Evolutionary conservation across 2,797 vertebrate genomes (phyloP).

Genomic region (Poeciliopsis paucimaculata): DNA sequence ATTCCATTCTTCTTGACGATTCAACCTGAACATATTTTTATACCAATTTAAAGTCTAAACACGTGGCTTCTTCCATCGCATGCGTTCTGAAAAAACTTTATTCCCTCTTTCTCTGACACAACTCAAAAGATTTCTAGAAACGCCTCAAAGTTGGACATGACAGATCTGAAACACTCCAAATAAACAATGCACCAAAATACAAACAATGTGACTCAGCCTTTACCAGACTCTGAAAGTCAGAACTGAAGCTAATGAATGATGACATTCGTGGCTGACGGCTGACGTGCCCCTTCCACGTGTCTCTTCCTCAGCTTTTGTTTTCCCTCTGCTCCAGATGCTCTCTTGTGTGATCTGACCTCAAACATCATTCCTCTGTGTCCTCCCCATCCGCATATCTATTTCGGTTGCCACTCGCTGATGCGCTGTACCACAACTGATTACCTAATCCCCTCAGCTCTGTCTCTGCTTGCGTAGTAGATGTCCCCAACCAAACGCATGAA

Average conservation of each 20-base stretch:
- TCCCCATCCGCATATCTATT: constrained; percentile 63
- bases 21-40: background rate
- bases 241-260: constrained; percentile 40
- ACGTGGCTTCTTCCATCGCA: background rate
- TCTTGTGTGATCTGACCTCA: constrained; percentile 48
- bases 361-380: constrained; percentile 38
- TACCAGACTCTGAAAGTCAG: constrained; percentile 23
- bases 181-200: constrained; percentile 38
- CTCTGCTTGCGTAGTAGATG: constrained; percentile 17
- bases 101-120: background rate
- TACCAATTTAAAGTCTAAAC: constrained; percentile 2
- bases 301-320: constrained; percentile 18
- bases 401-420: constrained; percentile 54
- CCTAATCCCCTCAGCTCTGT: constrained; percentile 54
- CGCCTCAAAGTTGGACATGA: background rate
- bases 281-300: constrained; percentile 14
- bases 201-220: constrained; percentile 41
- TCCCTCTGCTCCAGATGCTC: constrained; percentile 46
- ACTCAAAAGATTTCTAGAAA: background rate
- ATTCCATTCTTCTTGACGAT: background rate
- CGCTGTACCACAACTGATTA: constrained; percentile 62
- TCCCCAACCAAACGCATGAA: constrained; percentile 16
- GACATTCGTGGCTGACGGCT: constrained; percentile 33
- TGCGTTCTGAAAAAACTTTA: background rate
- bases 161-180: background rate